phyloP scores from a whole-genome alignment of 92 coral and sea anemone species.

The Meandrina meandrites region DNA sequence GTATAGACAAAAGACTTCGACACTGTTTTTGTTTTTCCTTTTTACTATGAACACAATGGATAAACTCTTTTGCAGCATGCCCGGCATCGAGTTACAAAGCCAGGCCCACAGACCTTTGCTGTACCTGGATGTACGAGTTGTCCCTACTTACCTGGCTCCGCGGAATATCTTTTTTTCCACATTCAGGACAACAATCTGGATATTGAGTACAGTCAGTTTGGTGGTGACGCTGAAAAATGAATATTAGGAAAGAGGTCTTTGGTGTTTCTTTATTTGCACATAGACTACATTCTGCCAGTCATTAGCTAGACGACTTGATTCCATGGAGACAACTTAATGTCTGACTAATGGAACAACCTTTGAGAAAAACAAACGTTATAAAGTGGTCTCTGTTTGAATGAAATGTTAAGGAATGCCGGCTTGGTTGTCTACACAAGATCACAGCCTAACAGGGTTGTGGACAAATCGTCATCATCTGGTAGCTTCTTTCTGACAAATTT shows the following conservation, averaged over 20 bases:
- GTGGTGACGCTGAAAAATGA: constrained; percentile 30
- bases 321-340: too few species aligned
- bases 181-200: constrained; percentile 44
- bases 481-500: too few species aligned
- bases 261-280: background rate
- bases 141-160: constrained; percentile 30
- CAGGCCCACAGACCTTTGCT: too few species aligned
- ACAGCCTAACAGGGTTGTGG: too few species aligned
- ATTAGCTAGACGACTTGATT: too few species aligned
- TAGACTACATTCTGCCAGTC: background rate
- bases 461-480: too few species aligned
- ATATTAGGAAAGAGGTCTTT: background rate
- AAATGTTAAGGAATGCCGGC: background rate
- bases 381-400: too few species aligned
- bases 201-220: constrained; percentile 26
- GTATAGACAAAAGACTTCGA: background rate
- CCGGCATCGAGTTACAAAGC: background rate
- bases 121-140: background rate
- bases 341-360: too few species aligned
- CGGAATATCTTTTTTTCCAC: constrained; percentile 43
- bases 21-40: background rate
- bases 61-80: background rate
- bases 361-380: too few species aligned
- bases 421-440: background rate
- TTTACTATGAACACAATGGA: background rate